Evolutionary conservation across 2,797 vertebrate genomes (phyloP).

Genomic region (Crocidura indochinensis): DNA sequence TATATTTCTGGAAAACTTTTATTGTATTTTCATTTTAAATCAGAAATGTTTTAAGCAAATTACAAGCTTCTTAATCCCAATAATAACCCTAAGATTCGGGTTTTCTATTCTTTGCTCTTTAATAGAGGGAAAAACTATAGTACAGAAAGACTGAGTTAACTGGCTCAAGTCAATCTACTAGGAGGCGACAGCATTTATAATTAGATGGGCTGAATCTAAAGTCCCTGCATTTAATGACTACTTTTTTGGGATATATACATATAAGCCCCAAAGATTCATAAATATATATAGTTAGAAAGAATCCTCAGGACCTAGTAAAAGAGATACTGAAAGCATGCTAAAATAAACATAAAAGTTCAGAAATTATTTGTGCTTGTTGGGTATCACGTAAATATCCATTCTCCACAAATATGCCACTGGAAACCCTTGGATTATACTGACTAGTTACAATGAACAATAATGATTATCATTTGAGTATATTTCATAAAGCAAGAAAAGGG

Average conservation of each 20-base stretch:
- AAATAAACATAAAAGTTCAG: constrained; percentile 50
- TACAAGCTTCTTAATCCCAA: constrained; percentile 1
- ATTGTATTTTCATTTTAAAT: background rate
- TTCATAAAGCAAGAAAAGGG: background rate
- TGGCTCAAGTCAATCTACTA: constrained; percentile 5
- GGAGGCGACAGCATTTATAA: constrained; percentile 35
- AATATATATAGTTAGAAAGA: background rate
- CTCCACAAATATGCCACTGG: constrained; percentile 2
- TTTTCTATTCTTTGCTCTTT: constrained; percentile 5
- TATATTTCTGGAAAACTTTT: constrained; percentile 20
- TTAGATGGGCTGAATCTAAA: constrained; percentile 37
- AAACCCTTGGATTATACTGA: constrained; percentile 21
- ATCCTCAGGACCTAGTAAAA: background rate
- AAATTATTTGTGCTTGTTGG: constrained; percentile 18
- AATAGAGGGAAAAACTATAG: background rate
- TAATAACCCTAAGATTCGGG: background rate
- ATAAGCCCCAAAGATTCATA: background rate
- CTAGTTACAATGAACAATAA: constrained; percentile 29
- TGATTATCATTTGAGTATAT: background rate
- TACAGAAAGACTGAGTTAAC: constrained; percentile 17
- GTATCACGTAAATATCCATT: constrained; percentile 1
- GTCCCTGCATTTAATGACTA: background rate
- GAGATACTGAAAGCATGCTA: background rate
- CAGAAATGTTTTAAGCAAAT: constrained; percentile 30
- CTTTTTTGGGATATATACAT: no score